Evolutionary conservation across 2,113 vertebrate species (phyloP).

Genomic region (Calonectris borealis): DNA sequence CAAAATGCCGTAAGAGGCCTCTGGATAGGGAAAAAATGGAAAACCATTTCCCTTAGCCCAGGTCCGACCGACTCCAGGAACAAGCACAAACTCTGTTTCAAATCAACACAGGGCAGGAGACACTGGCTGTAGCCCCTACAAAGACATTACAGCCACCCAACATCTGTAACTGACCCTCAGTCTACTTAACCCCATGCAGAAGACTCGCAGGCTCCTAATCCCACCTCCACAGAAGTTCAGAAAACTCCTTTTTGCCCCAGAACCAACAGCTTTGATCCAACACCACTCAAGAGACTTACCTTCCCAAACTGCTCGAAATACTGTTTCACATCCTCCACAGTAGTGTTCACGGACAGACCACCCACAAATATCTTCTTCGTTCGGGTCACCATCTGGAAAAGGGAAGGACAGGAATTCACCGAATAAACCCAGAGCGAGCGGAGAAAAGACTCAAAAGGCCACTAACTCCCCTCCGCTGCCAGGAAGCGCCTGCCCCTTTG

Average conservation of each 20-base stretch:
- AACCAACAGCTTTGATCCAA: conserved; percentile 8
- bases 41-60: neutral
- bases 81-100: neutral
- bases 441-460: conserved; percentile 3
- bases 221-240: neutral
- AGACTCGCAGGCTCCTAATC: neutral
- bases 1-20: neutral
- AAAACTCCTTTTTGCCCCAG: neutral
- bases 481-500: neutral
- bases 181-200: neutral
- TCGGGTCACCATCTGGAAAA: conserved; percentile 94
- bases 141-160: neutral
- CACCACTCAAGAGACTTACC: conserved; percentile 75
- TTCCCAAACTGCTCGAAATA: conserved; percentile 99
- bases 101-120: neutral
- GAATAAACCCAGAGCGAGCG: conserved; percentile 12
- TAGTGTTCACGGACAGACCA: conserved; percentile 97
- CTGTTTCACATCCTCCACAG: conserved; percentile 97
- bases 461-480: neutral
- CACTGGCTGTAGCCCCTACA: neutral
- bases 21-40: neutral
- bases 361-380: conserved; percentile 99
- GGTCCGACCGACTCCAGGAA: neutral
- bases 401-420: conserved; percentile 63
- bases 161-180: neutral